Conservation (phyloP, 2,113 vertebrate genomes). For the Hemichromis elongatus region DNA sequence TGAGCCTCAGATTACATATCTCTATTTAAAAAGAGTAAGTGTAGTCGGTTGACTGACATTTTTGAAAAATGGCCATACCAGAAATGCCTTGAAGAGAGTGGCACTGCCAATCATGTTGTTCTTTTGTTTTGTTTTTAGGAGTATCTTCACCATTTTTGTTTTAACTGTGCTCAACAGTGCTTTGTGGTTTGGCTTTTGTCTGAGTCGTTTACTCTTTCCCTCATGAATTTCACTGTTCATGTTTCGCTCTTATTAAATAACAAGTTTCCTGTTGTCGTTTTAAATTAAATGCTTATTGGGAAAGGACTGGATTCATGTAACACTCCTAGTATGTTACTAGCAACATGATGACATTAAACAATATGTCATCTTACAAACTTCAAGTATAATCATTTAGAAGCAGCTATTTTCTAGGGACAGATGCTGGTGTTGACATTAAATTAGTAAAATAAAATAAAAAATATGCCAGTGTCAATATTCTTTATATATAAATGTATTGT, state of each 20-base stretch:
- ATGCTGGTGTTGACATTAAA: neutral
- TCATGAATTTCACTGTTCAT: neutral
- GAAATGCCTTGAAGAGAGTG: constrained; percentile 56
- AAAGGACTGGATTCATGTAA: neutral
- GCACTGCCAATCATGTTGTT: constrained; percentile 29
- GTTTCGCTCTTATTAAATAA: neutral
- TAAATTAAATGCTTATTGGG: neutral
- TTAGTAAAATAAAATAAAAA: neutral
- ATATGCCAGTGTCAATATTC: neutral
- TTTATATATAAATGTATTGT: neutral
- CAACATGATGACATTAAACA: neutral
- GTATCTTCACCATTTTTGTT: neutral
- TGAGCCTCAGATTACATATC: constrained; percentile 15
- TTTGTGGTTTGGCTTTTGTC: neutral
- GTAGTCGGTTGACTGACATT: neutral
- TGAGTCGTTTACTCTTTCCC: neutral
- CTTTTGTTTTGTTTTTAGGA: neutral
- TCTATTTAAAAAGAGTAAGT: constrained; percentile 1
- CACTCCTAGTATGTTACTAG: neutral
- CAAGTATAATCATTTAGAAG: neutral
- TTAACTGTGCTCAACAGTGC: neutral
- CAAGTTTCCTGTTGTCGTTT: neutral
- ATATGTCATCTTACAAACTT: neutral
- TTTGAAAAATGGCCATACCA: constrained; percentile 22
- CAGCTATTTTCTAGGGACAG: neutral